Percentiles rank a stretch among this genome's conserved stretches.
These are phyloP conservation scores for Periophthalmodon schlosseri DNA, from an alignment of 2,113 vertebrate genomes.

Conservation along the genomic window DNA sequence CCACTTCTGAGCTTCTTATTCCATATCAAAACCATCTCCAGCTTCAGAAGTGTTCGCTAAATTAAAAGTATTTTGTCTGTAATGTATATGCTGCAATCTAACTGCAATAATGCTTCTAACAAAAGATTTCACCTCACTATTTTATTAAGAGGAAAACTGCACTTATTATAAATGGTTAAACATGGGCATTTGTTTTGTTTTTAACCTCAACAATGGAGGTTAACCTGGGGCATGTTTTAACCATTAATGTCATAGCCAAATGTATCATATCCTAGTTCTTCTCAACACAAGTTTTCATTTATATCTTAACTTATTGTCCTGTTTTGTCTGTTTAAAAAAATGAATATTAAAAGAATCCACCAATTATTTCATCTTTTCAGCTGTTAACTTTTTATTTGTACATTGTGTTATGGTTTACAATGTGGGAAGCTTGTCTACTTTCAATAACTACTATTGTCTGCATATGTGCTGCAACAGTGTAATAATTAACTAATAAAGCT, in stretches of 20 bases:
- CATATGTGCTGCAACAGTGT: constrained; percentile 50
- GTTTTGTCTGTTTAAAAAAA: constrained; percentile 4
- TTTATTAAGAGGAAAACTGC: constrained; percentile 13
- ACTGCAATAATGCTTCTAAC: constrained; percentile 41
- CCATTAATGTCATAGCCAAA: constrained; percentile 29
- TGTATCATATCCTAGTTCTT: constrained; percentile 27
- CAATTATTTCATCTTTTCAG: constrained; percentile 23
- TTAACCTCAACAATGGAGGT: constrained; percentile 10
- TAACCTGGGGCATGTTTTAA: constrained; percentile 31
- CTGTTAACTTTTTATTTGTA: constrained; percentile 20
- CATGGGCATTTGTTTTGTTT: constrained; percentile 21
- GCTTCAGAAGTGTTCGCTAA: constrained; percentile 22
- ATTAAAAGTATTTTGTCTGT: constrained; percentile 6
- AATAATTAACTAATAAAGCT: constrained; percentile 69
- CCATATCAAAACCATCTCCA: constrained; percentile 20
- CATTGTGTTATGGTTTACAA: constrained; percentile 45
- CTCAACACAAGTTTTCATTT: constrained; percentile 19
- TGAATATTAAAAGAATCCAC: constrained; percentile 5
- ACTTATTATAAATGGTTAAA: constrained; percentile 12
- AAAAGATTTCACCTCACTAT: constrained; percentile 23
- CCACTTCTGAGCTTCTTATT: constrained; percentile 11
- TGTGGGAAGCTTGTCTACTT: constrained; percentile 30
- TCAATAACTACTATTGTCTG: constrained; percentile 46
- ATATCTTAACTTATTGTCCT: constrained; percentile 20
- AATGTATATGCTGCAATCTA: constrained; percentile 36